Evolutionary conservation across 2,797 vertebrate species (phyloP), one percentile per base, ranked within the genome.

Genomic region (Iguana delicatissima): DNA sequence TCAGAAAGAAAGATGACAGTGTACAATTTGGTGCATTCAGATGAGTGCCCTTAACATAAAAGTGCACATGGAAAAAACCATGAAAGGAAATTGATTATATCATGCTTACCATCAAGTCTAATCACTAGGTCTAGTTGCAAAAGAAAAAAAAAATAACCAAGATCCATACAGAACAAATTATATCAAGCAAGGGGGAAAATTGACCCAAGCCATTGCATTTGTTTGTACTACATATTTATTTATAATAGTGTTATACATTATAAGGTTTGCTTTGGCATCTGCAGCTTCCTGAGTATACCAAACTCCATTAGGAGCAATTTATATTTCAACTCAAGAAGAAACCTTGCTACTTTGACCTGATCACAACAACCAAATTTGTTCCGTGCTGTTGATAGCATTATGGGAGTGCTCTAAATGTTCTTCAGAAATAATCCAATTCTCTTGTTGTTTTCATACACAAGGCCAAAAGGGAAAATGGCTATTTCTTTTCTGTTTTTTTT

Each of bases 341-440:
- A 67, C 42, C 42, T 69, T 22, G 26, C 55, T 62, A 32, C 13
- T 24, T 87, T 20, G 46, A 80, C 76, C 42, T 52, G 59, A 80
- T 52, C 42, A n/a, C 29, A 87, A 52, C 42, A 80, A 80, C 80
- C 22, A 87, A 67, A 80, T 87, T 80, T 35, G 64, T 42, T 50
- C 29, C 1, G 4, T 80, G 42, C 7, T 42, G 73, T 86, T 67
- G 6, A 80, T 35, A 87, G 57, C 64, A 35, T 52, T 87, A 62
- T 8, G 26, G 6, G 52, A 46, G 46, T 67, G 42, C 35, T 46
- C 73, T 80, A 67, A 80, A 79, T 79, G 38, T n/a, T 80, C 42
- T 50, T 67, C 10, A 22, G 76, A 50, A 80, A 80, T 67, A 80
- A 80, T 80, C 86, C 59, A 67, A 16, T 69, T 80, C 42, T n/a